Conservation (phyloP, 2,888 invertebrate species). For the Spodoptera picta region DNA sequence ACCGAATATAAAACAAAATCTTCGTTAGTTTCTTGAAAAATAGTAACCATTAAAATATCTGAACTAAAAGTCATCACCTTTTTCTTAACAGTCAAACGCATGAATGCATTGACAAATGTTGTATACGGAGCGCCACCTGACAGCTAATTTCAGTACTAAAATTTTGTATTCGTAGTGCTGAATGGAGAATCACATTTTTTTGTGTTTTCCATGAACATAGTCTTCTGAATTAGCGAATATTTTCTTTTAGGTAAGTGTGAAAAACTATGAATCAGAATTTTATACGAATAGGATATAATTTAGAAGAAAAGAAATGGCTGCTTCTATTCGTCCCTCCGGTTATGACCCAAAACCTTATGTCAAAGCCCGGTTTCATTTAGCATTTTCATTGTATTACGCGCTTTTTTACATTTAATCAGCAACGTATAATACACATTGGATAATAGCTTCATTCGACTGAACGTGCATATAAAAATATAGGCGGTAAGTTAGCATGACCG, state of each 20-base stretch:
- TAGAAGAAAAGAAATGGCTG: slow-evolving; percentile 65
- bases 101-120: slow-evolving; percentile 68
- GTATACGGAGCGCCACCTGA: slow-evolving; percentile 68
- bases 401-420: slow-evolving; percentile 61
- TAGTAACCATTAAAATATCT: neutral
- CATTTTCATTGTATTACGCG: slow-evolving; percentile 72
- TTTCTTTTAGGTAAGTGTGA: slow-evolving; percentile 82
- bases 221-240: slow-evolving; percentile 81
- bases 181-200: slow-evolving; percentile 87
- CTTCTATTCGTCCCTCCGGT: slow-evolving; percentile 73
- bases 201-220: slow-evolving; percentile 85
- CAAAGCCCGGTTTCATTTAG: slow-evolving; percentile 84
- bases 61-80: neutral
- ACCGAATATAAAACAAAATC: neutral
- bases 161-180: slow-evolving; percentile 89
- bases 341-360: slow-evolving; percentile 85
- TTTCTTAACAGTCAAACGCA: slow-evolving; percentile 15
- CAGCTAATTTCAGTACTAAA: slow-evolving; percentile 78
- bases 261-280: slow-evolving; percentile 52
- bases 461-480: slow-evolving; percentile 33
- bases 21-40: neutral
- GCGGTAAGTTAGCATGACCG: slow-evolving; percentile 53
- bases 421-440: slow-evolving; percentile 37
- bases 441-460: slow-evolving; percentile 36
- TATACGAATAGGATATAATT: slow-evolving; percentile 36